Base-by-base conservation (phyloP, 2,113 vertebrate species). In the Ceratotherium simum region DNA sequence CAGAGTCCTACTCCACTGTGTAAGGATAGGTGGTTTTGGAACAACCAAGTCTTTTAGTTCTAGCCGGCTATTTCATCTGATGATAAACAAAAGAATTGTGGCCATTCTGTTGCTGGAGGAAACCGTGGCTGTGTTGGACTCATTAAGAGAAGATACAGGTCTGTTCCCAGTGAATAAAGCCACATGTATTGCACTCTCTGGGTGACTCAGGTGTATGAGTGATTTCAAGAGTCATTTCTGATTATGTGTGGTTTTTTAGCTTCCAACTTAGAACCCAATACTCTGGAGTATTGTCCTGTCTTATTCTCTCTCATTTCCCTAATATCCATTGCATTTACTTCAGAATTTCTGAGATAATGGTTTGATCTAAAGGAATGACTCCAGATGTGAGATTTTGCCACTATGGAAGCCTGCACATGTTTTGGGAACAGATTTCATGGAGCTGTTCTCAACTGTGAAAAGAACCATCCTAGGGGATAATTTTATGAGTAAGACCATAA, bases 221-320 rank as follows among this genome's bases (percentile, higher is more conserved):
- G 93, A n/a, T 70, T 95, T 93, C 17, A 91, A 46, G 54, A 86
- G 48, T 75, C 36, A 27, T 65, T 94, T 95, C 88, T 93, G n/a
- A 78, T 67, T 64, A n/a, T 36, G 25, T 64, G 17, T 76, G 6
- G 4, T 95, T 86, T 72, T 82, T 42, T 39, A 86, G 56, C 56
- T 91, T 75, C n/a, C 51, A 70, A 65, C 10, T 87, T 95, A 92
- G 33, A 82, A 78, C 25, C 62, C 11, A 65, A 51, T 67, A 65
- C 4, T 78, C 42, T 64, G 0, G 36, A 33, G 31, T 70, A 42
- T 82, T 94, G 70, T 36, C 76, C 25, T 75, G 73, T 96, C 31
- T 91, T 70, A 16, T 2, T 80, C 8, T 72, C 17, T 92, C 23
- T 8, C 21, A 10, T 78, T 86, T 93, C 69, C 20, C 69, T 78